Evolutionary conservation across 2,113 vertebrate genomes (phyloP), one percentile per base, ranked within the genome.

Genomic region (Tor tambroides): DNA sequence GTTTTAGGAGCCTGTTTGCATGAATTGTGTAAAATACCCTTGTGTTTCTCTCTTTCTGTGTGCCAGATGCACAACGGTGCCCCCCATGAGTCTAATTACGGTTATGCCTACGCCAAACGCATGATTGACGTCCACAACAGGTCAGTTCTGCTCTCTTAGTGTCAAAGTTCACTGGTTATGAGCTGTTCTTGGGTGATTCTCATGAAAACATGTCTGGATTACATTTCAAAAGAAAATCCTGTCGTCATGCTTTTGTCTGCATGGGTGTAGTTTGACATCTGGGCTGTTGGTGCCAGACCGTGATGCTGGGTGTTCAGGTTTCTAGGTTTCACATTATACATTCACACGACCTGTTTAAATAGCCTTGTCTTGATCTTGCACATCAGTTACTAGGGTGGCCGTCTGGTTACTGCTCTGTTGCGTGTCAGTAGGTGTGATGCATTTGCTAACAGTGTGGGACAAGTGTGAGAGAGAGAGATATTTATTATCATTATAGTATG

Each of bases 81-180:
- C 0, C 98, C 98, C 0, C 98, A 99, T 15, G 91, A 92, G 83
- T 99, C 98, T 65, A 99, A 99, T 92, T 99, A 98, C 0, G 98
- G 98, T 14, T 99, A 99, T 78, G 95, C 98, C 3, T 99, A 99
- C 0, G 98, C 98, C 83, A 99, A 99, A 93, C 95, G 98, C 90
- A 99, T 99, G 97, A 97, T 99, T 0, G 98, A 98, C 0, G 87
- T 99, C 49, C 96, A 99, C 23, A 99, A 99, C 89, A 97, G 96
- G 98, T 69, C 28, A 35, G 65, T 32, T 32, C 30, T 32, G 30
- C 2, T 32, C 14, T 67, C 61, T 98, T 26, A 56, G 4, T 21
- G 15, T 72, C 17, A 43, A 26, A 75, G 23, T 67, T 12, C 28
- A 46, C 51, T 30, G 28, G 0, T 23, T 5, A 43, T 15, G 2